Evolutionary conservation across 2,797 vertebrate genomes (phyloP).

Genomic region (Mus caroli): DNA sequence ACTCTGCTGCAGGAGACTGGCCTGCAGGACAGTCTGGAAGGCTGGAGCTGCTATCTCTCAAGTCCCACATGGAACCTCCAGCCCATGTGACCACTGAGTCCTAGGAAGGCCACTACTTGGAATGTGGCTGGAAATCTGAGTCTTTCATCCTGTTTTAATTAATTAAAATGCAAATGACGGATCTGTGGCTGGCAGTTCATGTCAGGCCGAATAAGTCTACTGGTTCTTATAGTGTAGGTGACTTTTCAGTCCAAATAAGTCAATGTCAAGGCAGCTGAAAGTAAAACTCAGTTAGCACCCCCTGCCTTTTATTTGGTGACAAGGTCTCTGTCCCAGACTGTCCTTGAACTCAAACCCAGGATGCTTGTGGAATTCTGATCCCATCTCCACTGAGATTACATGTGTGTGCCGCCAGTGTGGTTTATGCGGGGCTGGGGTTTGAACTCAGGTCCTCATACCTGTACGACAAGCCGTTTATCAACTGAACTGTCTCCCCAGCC

Average conservation of each 20-base stretch:
- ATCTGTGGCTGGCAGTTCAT: neutral
- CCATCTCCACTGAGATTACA: neutral
- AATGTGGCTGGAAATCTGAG: neutral
- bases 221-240: neutral
- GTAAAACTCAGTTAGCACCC: neutral
- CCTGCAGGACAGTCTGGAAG: neutral
- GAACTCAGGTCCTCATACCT: neutral
- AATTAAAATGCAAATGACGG: neutral
- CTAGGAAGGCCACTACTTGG: neutral
- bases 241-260: neutral
- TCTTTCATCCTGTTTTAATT: neutral
- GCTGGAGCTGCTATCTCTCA: neutral
- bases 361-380: neutral
- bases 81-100: neutral
- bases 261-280: neutral
- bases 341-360: neutral
- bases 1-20: neutral
- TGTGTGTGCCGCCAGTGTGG: neutral
- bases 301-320: neutral
- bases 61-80: neutral
- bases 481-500: neutral
- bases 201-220: neutral
- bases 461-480: neutral
- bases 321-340: neutral
- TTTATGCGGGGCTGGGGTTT: neutral